Evolutionary conservation across 1,140 invertebrate species (phyloP), one percentile per base, ranked within the genome.

Genomic region (Drosophila pectinifera): DNA sequence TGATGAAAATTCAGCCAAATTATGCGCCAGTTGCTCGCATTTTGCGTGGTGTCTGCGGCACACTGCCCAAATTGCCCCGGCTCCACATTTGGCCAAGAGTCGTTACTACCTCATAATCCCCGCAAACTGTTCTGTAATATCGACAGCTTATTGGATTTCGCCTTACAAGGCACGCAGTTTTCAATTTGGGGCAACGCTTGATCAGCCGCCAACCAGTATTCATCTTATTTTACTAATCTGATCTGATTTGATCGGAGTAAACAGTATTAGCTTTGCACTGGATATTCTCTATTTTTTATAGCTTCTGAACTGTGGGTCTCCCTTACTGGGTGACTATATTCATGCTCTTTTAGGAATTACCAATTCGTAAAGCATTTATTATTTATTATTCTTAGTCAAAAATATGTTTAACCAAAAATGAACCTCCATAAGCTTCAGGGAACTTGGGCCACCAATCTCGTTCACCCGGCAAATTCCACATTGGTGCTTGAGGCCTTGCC

Each of bases 31-130:
- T 45, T 55, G 31, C 63, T 69, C 67, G 39, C 31, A n/a, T 69
- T 70, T 70, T 56, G 64, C 64, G 48, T 69, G 64, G 64, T 56
- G 64, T 56, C 31, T 56, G 48, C 39, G 31, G 49, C 39, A 54
- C 5, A n/a, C 24, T 56, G 20, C 28, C 8, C 14, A 31, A 22
- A 57, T 56, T 24, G 59, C 13, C 34, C 10, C 24, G 2, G 31
- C 10, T 48, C 63, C 61, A 5, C 24, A 31, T 49, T 38, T 56
- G 48, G 39, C 4, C 64, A 68, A 34, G 26, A 46, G 31, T 56
- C 49, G 31, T 69, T 69, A 28, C 38, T 55, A 51, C 24, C 42
- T 18, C 31, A 26, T 62, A 58, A 62, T 62, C 63, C 16, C 16
- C 0, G 4, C 31, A 24, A 64, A 65, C 16, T 39, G 10, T 48